Base-by-base conservation (phyloP, 2,113 vertebrate genomes). In the Ammodramus savannarum region DNA sequence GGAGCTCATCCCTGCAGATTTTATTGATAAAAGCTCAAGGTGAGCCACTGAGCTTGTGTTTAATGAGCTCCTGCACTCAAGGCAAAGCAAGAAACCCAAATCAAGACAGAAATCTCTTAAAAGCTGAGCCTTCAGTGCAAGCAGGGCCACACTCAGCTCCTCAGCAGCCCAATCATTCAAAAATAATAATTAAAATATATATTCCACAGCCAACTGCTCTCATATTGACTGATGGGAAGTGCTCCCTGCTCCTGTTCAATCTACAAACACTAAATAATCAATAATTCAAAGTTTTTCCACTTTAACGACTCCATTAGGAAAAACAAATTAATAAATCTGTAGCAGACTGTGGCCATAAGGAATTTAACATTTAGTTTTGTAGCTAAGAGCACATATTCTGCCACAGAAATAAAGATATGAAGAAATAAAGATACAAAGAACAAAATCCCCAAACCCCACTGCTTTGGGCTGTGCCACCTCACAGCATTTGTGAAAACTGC, bases 261-360 rank as follows among this genome's bases (percentile, higher is more conserved):
- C 3, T 13, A n/a, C 9, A 38, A 31, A 7, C 4, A 2, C 4
- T 34, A 25, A 31, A 27, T 6, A 13, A 78, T 31, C 7, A 25
- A 43, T 3, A 87, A n/a, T 10, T 72, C 36, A 17, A 59, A 55
- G n/a, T 31, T 48, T 27, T 82, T 75, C 43, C 51, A 44, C 29
- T 76, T 77, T 4, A 41, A 13, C 1, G 1, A n/a, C 12, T 18
- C 13, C 36, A 3, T 7, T 2, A n/a, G 13, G 7, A 41, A 39
- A 48, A 62, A 68, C 6, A 67, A 67, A 58, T 46, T 2, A 39
- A 44, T 46, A 6, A 25, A 44, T 18, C 82, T 39, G n/a, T 1
- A 55, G 10, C 41, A 49, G 38, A 10, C 10, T 29, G 31, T 4
- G 46, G 59, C 12, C 10, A 20, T 3, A 12, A 55, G 38, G 16